Conservation (phyloP, 2,888 invertebrate genomes). For the Helicoverpa assulta region DNA sequence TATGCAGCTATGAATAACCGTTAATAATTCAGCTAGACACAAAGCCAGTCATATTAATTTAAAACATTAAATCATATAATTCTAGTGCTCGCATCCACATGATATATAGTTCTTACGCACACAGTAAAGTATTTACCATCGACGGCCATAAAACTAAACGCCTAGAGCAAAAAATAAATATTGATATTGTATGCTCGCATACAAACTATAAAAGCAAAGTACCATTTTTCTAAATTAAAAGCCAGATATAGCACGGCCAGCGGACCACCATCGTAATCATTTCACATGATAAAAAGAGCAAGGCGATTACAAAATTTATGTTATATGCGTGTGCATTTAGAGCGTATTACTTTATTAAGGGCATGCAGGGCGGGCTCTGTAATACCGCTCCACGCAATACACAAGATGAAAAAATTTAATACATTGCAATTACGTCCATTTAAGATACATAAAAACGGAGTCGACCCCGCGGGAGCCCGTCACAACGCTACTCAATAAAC, state of each 20-base stretch:
- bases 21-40: conserved; percentile 52
- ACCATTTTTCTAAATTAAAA: conserved; percentile 86
- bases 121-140: conserved; percentile 45
- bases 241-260: conserved; percentile 78
- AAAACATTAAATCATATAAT: conserved; percentile 56
- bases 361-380: conserved; percentile 81
- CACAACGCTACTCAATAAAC: conserved; percentile 75
- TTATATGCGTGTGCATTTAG: conserved; percentile 89
- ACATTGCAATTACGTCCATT: conserved; percentile 85
- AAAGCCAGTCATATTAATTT: conserved; percentile 56
- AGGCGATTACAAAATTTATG: conserved; percentile 85
- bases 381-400: conserved; percentile 76
- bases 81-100: conserved; percentile 45
- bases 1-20: conserved; percentile 39
- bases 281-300: conserved; percentile 87
- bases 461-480: conserved; percentile 77
- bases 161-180: conserved; percentile 81
- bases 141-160: conserved; percentile 70
- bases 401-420: conserved; percentile 83
- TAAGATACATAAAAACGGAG: conserved; percentile 83
- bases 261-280: conserved; percentile 88
- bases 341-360: conserved; percentile 89
- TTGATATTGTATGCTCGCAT: conserved; percentile 75
- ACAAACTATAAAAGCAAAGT: conserved; percentile 76
- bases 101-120: conserved; percentile 53